A percentile compares a stretch with the other conserved stretches of the same genome.
These are phyloP conservation scores for Nomada ferruginata DNA, from an alignment of 2,888 invertebrate genomes.

Conservation along the genomic window DNA sequence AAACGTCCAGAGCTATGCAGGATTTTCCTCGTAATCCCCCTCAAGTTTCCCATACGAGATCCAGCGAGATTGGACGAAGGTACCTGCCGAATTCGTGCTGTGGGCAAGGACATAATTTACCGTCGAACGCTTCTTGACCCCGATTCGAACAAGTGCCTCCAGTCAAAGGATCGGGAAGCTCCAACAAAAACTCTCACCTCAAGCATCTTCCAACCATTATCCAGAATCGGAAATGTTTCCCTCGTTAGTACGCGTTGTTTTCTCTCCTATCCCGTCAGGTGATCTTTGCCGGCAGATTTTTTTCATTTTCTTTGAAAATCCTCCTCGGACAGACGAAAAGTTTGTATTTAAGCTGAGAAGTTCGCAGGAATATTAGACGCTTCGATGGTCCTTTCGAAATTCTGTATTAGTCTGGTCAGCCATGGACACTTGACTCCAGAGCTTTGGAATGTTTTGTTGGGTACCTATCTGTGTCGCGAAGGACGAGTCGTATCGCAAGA, in stretches of 20 bases:
- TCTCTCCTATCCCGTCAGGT: neutral
- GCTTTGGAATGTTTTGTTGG: conserved; percentile 8
- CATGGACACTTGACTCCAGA: neutral
- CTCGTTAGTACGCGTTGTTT: neutral
- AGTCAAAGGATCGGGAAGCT: neutral
- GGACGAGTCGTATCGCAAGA: neutral
- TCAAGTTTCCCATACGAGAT: conserved; percentile 51
- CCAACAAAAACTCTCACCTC: conserved; percentile 3
- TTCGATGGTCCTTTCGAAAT: neutral
- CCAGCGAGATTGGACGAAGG: conserved; percentile 53
- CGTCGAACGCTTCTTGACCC: conserved; percentile 32
- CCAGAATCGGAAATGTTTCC: neutral
- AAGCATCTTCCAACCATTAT: neutral
- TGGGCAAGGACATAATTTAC: conserved; percentile 62
- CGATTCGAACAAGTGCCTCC: conserved; percentile 61
- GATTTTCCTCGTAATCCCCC: conserved; percentile 42
- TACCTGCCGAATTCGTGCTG: conserved; percentile 56
- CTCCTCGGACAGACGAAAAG: neutral
- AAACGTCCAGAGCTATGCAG: conserved; percentile 46
- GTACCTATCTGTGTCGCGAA: conserved; percentile 14
- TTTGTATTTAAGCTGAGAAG: too few relatives aligned
- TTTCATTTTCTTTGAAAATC: neutral
- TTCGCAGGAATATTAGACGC: too few relatives aligned
- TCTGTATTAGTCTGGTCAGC: neutral
- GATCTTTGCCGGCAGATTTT: neutral